A percentile compares a stretch with the other conserved stretches of the same genome.
These are phyloP conservation scores for Alexandromys fortis DNA, from an alignment of 2,113 vertebrate species.

Conservation along the genomic window DNA sequence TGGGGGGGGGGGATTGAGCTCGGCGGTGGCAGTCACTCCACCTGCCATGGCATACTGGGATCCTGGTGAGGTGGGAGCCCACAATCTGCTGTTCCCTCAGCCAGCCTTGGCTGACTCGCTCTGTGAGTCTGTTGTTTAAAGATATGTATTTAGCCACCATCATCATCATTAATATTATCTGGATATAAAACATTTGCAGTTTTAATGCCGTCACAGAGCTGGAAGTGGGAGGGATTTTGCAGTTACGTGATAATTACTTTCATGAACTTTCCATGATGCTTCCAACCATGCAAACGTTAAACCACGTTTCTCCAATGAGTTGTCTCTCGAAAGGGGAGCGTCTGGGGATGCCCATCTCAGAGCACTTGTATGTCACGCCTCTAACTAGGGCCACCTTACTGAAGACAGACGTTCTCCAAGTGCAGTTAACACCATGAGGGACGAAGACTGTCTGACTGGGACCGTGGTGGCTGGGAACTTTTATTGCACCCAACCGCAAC, in stretches of 20 bases:
- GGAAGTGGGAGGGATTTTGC: conserved; percentile 28
- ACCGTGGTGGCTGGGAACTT: neutral
- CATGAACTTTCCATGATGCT: neutral
- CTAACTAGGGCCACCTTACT: neutral
- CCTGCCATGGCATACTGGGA: neutral
- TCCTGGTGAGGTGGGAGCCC: neutral
- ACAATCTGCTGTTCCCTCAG: conserved; percentile 32
- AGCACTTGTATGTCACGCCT: neutral
- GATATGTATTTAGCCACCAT: conserved; percentile 50
- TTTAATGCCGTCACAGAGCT: neutral
- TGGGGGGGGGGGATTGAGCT: neutral
- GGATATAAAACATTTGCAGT: conserved; percentile 25
- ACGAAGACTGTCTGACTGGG: neutral
- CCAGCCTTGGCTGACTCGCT: conserved; percentile 34
- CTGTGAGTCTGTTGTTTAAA: conserved; percentile 64
- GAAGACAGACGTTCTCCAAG: neutral
- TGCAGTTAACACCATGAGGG: neutral
- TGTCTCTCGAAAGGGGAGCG: neutral
- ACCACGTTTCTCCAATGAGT: neutral
- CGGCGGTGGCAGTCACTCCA: neutral
- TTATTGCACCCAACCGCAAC: neutral
- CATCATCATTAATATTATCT: conserved; percentile 47
- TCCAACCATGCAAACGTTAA: neutral
- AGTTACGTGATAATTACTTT: neutral
- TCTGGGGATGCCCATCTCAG: neutral